Percentiles rank a stretch among this genome's conserved stretches.
Evolutionary conservation across 2,888 invertebrate genomes (phyloP).

Genomic region (Dorcus parallelipipedus): DNA sequence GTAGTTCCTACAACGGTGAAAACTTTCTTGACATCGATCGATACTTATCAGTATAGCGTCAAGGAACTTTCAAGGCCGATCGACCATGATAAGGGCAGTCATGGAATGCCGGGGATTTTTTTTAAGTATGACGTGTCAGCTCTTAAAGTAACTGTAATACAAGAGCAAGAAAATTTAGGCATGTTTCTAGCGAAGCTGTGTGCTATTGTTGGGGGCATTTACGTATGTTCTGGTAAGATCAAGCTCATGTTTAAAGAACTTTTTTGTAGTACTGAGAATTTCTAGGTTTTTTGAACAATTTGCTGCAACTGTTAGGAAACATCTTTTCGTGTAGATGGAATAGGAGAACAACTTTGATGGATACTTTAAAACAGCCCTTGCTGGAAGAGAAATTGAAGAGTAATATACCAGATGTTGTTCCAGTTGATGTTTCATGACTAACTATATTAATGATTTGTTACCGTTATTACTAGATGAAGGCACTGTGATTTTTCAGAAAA

Average conservation of each 20-base stretch:
- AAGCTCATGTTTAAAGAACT: too few species aligned
- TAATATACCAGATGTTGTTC: slow-evolving; percentile 18
- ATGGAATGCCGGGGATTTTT: slow-evolving; percentile 91
- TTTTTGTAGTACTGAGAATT: too few species aligned
- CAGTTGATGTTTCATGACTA: neutral
- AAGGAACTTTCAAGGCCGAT: slow-evolving; percentile 84
- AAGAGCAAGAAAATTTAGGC: slow-evolving; percentile 71
- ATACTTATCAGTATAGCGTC: slow-evolving; percentile 91
- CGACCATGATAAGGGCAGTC: slow-evolving; percentile 72
- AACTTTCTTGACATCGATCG: slow-evolving; percentile 67
- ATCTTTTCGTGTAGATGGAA: too few species aligned
- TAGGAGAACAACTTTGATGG: too few species aligned
- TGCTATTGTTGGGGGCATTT: slow-evolving; percentile 90
- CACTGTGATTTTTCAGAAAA: too few species aligned
- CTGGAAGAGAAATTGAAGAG: slow-evolving; percentile 1
- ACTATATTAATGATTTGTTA: too few species aligned
- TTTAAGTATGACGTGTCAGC: slow-evolving; percentile 94
- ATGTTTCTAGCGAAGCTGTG: slow-evolving; percentile 85
- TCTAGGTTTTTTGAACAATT: too few species aligned
- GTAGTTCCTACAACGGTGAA: slow-evolving; percentile 95
- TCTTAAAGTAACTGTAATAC: slow-evolving; percentile 77
- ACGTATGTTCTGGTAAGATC: slow-evolving; percentile 70
- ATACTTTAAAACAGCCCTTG: too few species aligned
- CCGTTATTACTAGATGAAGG: too few species aligned
- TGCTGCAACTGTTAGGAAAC: too few species aligned